Evolutionary conservation across 2,113 vertebrate species (phyloP), one percentile per base, ranked within the genome.

Genomic region (Fulmarus glacialis): DNA sequence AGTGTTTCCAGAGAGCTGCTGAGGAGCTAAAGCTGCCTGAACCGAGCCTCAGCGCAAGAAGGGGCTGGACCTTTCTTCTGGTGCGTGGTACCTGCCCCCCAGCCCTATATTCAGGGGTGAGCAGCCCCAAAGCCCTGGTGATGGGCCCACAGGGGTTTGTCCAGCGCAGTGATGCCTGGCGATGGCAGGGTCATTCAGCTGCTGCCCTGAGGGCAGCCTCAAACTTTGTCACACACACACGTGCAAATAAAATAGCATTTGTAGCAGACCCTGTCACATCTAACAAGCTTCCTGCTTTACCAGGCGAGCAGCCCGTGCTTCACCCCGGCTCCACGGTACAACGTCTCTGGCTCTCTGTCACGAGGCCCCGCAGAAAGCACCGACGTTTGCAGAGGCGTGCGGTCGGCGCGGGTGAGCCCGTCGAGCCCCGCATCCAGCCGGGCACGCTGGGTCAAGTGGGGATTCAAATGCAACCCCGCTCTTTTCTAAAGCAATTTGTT

Each of bases 361-460:
- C 10, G n/a, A 38, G 15, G 58, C 22, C 40, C n/a, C 8, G 1
- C 83, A 12, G 73, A 17, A 36, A 22, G 38, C 32, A 2, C 5
- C 2, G 4, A 5, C 2, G 16, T 14, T 3, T 3, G 42, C 1
- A 11, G 63, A 34, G 40, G 26, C 3, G 11, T 3, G 24, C n/a
- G 36, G 38, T 6, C 2, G n/a, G n/a, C 2, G 17, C 1, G 4
- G 22, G 26, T 13, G 27, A 34, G 27, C 24, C 68, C 2, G 52
- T 3, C 3, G 3, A 19, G 4, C 38, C 38, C 48, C 3, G 66
- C 16, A 40, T 8, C 42, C 66, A 4, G 2, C 21, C 0, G 9
- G 38, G 13, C 85, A 14, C 38, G 15, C 4, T 0, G 1, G 6
- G 36, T 36, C 26, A 6, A 12, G 11, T 19, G 70, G 42, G 62